A percentile compares a stretch with the other conserved stretches of the same genome.
These are phyloP conservation scores for Sciurus carolinensis DNA, from an alignment of 2,797 vertebrate genomes.

Conservation along the genomic window DNA sequence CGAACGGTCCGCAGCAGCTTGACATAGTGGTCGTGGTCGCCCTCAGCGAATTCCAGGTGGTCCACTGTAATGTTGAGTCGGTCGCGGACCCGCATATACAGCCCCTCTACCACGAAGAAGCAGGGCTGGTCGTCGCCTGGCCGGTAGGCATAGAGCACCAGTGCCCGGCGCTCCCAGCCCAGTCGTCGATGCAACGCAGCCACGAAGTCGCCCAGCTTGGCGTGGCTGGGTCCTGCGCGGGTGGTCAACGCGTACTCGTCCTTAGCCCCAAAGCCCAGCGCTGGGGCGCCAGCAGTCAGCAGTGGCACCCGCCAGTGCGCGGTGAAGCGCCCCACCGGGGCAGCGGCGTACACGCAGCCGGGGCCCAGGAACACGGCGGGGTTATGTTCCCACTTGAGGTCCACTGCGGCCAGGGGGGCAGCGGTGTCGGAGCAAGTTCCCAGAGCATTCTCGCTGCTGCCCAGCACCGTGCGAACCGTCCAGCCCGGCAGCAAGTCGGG, in stretches of 20 bases:
- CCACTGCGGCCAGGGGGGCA: slow-evolving; percentile 94
- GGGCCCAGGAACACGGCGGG: slow-evolving; percentile 95
- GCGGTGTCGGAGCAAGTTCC: slow-evolving; percentile 94
- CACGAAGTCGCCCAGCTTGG: slow-evolving; percentile 94
- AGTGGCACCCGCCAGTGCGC: slow-evolving; percentile 95
- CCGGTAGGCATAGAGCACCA: slow-evolving; percentile 93
- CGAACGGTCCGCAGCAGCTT: slow-evolving; percentile 91
- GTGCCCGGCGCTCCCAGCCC: slow-evolving; percentile 91
- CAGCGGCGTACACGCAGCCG: slow-evolving; percentile 94
- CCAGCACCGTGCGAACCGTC: slow-evolving; percentile 89
- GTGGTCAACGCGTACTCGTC: slow-evolving; percentile 92
- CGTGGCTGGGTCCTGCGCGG: slow-evolving; percentile 94
- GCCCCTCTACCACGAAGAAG: slow-evolving; percentile 94
- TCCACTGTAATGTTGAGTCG: slow-evolving; percentile 90
- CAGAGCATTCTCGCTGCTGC: slow-evolving; percentile 92
- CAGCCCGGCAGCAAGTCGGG: slow-evolving; percentile 90
- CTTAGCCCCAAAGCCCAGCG: slow-evolving; percentile 91
- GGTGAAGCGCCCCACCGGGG: slow-evolving; percentile 94
- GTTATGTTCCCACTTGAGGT: slow-evolving; percentile 91
- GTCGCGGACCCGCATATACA: slow-evolving; percentile 90
- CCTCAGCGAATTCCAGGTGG: slow-evolving; percentile 91
- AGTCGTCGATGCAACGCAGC: slow-evolving; percentile 92
- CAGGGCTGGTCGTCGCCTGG: slow-evolving; percentile 91
- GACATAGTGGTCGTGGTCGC: slow-evolving; percentile 89
- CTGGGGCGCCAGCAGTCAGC: slow-evolving; percentile 94